phyloP scores from a whole-genome alignment of 2,113 vertebrate species.

The Mesitornis unicolor region DNA sequence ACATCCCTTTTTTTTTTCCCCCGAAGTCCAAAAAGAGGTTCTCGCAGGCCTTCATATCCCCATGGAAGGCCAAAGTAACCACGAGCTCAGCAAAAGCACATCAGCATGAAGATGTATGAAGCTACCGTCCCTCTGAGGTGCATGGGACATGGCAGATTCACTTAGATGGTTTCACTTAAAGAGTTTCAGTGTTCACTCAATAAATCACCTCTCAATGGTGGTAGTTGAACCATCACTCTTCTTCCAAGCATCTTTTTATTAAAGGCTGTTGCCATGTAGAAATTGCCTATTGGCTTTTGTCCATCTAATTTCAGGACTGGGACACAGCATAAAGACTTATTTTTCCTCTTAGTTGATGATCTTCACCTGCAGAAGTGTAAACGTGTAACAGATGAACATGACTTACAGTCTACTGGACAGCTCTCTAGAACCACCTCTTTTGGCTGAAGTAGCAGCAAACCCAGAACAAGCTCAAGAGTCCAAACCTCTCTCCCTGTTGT shows the following conservation, averaged over 20 bases:
- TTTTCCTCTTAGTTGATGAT: neutral
- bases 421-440: neutral
- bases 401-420: neutral
- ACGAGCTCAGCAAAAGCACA: neutral
- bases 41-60: neutral
- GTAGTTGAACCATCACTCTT: neutral
- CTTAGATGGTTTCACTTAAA: neutral
- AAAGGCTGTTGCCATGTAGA: neutral
- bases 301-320: neutral
- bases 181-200: neutral
- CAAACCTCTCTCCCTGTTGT: neutral
- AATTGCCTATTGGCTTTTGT: neutral
- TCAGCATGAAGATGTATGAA: neutral
- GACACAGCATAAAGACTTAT: neutral
- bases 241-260: neutral
- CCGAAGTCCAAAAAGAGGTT: neutral
- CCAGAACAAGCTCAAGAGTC: neutral
- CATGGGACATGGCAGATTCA: neutral
- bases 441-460: neutral
- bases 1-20: neutral
- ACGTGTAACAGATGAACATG: fast-evolving
- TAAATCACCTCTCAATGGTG: neutral
- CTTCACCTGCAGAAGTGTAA: neutral
- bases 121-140: neutral
- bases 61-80: neutral